These are phyloP conservation scores for Frieseomelitta varia DNA, from an alignment of 1,140 invertebrate species.

Conservation along the genomic window DNA sequence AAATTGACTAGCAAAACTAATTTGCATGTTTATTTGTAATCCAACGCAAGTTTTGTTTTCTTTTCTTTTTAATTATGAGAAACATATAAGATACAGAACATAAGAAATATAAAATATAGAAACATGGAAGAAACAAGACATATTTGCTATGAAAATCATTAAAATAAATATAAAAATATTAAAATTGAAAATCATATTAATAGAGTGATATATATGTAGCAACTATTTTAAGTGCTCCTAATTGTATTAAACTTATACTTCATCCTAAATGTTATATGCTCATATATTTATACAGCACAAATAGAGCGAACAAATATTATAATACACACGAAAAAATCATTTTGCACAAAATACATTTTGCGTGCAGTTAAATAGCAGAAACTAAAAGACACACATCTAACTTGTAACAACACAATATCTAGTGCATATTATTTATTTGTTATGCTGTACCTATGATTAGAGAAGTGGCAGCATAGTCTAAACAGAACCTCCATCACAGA, in stretches of 20 bases:
- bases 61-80: not conserved
- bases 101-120: not conserved
- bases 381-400: conserved; percentile 38
- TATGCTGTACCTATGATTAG: conserved; percentile 82
- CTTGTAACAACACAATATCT: conserved; percentile 46
- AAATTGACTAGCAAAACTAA: not conserved
- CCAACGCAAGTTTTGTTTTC: not conserved
- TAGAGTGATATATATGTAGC: not conserved
- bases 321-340: conserved; percentile 31
- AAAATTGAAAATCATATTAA: not conserved
- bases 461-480: conserved; percentile 86
- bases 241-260: conserved; percentile 29
- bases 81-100: not conserved
- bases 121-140: not conserved
- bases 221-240: not conserved
- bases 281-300: conserved; percentile 28
- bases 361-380: conserved; percentile 50
- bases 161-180: not conserved
- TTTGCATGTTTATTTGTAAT: conserved; percentile 5
- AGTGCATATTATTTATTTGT: conserved; percentile 77
- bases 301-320: conserved; percentile 30
- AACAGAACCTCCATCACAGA: conserved; percentile 85
- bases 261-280: conserved; percentile 43
- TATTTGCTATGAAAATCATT: not conserved
- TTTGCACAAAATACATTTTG: conserved; percentile 45